Evolutionary conservation across 2,113 vertebrate genomes (phyloP), one percentile per base, ranked within the genome.

Genomic region (Glaucidium brasilianum): DNA sequence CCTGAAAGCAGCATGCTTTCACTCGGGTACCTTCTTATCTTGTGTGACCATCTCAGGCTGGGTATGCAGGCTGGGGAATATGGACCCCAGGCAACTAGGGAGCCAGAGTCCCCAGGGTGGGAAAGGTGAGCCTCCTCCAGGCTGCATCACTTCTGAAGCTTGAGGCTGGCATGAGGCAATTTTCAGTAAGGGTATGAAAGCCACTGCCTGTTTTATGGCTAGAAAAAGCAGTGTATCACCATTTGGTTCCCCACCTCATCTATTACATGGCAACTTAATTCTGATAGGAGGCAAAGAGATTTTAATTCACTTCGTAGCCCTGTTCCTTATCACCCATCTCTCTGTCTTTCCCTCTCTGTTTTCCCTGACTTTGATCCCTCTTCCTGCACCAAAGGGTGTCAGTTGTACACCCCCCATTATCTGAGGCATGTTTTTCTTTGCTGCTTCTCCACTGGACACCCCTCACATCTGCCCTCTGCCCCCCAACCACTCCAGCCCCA

Each of bases 401-500:
- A 1, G 20, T 50, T 85, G 67, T 79, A 47, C 39, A 77, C 11
- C 17, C 77, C 20, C 25, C 3, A 0, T 55, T 55, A 19, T 9
- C n/a, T 59, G 47, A 81, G n/a, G 18, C 21, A 30, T 37, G 15
- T 16, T 76, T 78, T 81, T 34, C 27, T 83, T 58, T 9, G 1
- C 19, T 78, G 4, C 50, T 80, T 83, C 69, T 62, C 55, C 11
- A 1, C n/a, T 53, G 78, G 37, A 47, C 45, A 35, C 11, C 3
- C 7, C 41, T 66, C 23, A n/a, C 30, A 58, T 10, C 12, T 26
- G 43, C 16, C 5, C 21, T 88, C 27, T 83, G 34, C 17, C 15
- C 43, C 43, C 15, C 0, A 0, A 5, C 13, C 9, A 11, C 9
- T 4, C 21, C 60, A 21, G 2, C 6, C 18, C 13, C 4, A 4